Evolutionary conservation across 1,140 invertebrate species (phyloP).

Genomic region (Scylla paramamosain): DNA sequence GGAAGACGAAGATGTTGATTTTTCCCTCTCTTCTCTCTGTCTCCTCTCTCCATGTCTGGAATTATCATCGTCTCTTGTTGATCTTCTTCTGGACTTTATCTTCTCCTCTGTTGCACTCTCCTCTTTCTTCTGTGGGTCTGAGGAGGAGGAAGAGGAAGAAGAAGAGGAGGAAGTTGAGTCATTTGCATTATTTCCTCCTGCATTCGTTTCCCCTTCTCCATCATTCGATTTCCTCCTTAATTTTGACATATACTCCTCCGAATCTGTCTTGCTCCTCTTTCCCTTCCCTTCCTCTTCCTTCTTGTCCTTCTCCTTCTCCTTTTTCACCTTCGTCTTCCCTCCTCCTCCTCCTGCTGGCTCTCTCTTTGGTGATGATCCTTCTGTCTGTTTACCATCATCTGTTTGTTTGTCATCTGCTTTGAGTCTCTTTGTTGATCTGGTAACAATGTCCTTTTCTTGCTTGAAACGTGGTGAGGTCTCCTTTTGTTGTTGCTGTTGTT

Average conservation of each 20-base stretch:
- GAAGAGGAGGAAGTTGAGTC: background rate
- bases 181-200: background rate
- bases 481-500: background rate
- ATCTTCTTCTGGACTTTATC: constrained; percentile 63
- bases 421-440: constrained; percentile 61
- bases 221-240: constrained; percentile 60
- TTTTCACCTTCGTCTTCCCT: constrained; percentile 47
- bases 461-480: constrained; percentile 5
- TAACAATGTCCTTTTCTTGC: constrained; percentile 70
- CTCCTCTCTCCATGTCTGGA: constrained; percentile 32
- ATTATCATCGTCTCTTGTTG: constrained; percentile 53
- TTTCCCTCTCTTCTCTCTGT: constrained; percentile 50
- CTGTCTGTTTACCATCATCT: constrained; percentile 33
- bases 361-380: constrained; percentile 53
- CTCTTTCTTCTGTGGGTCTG: constrained; percentile 48
- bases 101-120: constrained; percentile 43
- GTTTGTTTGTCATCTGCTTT: constrained; percentile 34
- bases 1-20: background rate
- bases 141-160: constrained; percentile 31
- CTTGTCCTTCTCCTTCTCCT: constrained; percentile 52
- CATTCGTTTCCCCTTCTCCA: background rate
- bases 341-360: constrained; percentile 34
- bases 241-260: constrained; percentile 71
- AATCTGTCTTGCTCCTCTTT: constrained; percentile 39
- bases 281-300: constrained; percentile 36